These are phyloP conservation scores for Hyppa rectilinea DNA, from an alignment of 2,888 invertebrate genomes.

Conservation along the genomic window DNA sequence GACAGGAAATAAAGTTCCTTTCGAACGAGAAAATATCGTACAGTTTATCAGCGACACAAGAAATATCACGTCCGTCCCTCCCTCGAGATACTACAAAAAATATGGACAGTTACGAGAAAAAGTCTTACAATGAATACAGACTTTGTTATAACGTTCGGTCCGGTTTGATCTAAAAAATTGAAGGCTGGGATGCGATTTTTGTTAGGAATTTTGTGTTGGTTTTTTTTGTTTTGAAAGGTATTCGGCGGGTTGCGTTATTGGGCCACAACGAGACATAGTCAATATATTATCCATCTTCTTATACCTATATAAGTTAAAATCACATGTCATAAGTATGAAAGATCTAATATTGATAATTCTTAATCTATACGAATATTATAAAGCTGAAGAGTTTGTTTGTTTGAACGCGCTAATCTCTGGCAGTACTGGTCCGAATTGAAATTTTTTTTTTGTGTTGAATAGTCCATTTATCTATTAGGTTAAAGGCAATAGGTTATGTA, in stretches of 20 bases:
- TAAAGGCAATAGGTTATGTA: no score
- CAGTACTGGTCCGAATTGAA: no score
- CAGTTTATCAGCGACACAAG: slow-evolving; percentile 73
- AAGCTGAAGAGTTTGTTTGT: no score
- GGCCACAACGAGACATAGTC: background rate
- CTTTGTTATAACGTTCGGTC: slow-evolving; percentile 37
- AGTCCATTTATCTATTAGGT: no score
- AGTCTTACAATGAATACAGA: slow-evolving; percentile 57
- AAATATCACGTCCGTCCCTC: slow-evolving; percentile 73
- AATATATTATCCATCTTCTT: no score
- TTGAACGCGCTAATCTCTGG: no score
- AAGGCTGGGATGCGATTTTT: background rate
- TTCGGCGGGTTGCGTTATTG: background rate
- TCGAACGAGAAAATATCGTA: slow-evolving; percentile 70
- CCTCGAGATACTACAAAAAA: slow-evolving; percentile 66
- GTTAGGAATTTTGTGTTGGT: background rate
- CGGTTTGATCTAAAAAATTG: slow-evolving; percentile 20
- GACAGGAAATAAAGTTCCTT: slow-evolving; percentile 62
- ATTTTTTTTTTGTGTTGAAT: no score
- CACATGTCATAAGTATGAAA: no score
- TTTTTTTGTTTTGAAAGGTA: background rate
- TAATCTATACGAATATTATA: no score
- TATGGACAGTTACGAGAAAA: slow-evolving; percentile 63
- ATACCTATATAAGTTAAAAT: no score
- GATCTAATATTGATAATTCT: no score